Conservation (phyloP, 23 tunicate species). For the Aplidium turbinatum region DNA sequence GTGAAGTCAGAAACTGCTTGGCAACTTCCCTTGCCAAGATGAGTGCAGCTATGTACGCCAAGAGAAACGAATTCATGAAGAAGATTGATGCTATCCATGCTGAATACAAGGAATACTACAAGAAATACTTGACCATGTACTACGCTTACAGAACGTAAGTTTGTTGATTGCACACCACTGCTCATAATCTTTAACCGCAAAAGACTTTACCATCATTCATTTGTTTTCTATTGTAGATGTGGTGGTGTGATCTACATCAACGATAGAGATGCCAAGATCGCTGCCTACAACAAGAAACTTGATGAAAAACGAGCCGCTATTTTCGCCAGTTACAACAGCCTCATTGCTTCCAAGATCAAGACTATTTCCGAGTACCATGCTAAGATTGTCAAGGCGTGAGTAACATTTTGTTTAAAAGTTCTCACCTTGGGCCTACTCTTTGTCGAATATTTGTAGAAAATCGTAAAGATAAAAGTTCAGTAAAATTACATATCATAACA, state of each 20-base stretch:
- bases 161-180: not conserved
- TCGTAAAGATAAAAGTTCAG: too few relatives aligned
- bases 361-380: conserved; percentile 22
- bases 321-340: conserved; percentile 25
- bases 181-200: not conserved
- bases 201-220: not conserved
- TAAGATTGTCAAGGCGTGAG: conserved; percentile 35
- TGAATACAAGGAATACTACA: conserved; percentile 28
- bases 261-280: conserved; percentile 43
- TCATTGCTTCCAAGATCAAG: conserved; percentile 36
- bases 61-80: conserved; percentile 15
- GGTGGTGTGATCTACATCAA: conserved; percentile 4
- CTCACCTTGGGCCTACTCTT: not conserved
- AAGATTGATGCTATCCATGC: conserved; percentile 26
- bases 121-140: conserved; percentile 33
- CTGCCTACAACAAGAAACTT: conserved; percentile 31
- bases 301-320: conserved; percentile 16
- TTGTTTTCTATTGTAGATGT: conserved; percentile 25
- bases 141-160: conserved; percentile 47
- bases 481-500: too few relatives aligned
- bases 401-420: not conserved
- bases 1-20: conserved; percentile 33
- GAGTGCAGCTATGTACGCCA: conserved; percentile 17
- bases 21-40: conserved; percentile 34
- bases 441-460: not conserved